Evolutionary conservation across 2,113 vertebrate species (phyloP).

Genomic region (Amphiprion percula): DNA sequence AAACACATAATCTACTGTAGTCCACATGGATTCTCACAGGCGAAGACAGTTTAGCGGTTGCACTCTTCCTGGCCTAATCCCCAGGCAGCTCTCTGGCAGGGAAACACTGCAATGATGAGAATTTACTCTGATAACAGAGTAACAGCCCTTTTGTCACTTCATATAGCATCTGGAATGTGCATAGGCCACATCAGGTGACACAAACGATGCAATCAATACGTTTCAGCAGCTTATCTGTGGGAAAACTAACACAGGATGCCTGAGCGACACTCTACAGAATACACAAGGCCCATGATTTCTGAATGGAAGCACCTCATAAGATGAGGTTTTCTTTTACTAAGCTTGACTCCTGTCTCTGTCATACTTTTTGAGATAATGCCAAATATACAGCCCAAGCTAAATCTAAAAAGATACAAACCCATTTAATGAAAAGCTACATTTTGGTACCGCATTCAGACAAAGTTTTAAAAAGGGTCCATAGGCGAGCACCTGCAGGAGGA

Average conservation of each 20-base stretch:
- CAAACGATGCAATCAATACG: not conserved
- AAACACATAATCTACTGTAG: conserved; percentile 60
- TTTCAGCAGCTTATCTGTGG: no score
- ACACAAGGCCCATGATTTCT: no score
- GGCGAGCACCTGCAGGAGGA: not conserved
- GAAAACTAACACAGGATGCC: no score
- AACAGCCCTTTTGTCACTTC: no score
- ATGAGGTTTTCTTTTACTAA: no score
- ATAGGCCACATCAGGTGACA: not conserved
- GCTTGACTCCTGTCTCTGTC: no score
- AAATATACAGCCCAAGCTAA: no score
- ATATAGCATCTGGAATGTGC: not conserved
- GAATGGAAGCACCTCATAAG: no score
- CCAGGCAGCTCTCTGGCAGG: conserved; percentile 27
- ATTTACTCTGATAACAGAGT: not conserved
- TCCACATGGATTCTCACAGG: conserved; percentile 52
- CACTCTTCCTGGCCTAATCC: conserved; percentile 38
- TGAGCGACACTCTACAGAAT: no score
- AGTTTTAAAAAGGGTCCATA: not conserved
- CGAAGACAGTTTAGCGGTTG: conserved; percentile 30
- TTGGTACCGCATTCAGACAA: no score
- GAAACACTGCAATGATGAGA: conserved; percentile 19
- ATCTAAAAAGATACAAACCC: no score
- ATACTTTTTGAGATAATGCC: no score
- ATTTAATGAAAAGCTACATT: not conserved